These are phyloP conservation scores for Fratercula arctica DNA, from an alignment of 2,797 vertebrate genomes.

Conservation along the genomic window DNA sequence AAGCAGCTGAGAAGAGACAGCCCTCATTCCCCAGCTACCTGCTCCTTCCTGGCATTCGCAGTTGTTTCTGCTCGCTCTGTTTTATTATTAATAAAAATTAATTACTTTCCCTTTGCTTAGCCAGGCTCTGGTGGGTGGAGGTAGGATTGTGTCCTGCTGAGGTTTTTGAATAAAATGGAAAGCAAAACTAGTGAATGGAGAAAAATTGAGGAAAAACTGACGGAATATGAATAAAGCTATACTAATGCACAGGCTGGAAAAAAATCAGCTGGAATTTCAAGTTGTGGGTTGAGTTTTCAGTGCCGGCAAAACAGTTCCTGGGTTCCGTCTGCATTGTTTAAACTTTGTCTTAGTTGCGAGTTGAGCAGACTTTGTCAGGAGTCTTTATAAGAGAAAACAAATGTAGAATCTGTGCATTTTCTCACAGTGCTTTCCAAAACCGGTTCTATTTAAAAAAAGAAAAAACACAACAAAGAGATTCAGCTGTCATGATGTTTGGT, in stretches of 20 bases:
- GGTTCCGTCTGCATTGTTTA: constrained; percentile 23
- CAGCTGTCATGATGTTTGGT: neutral
- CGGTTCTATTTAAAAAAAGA: neutral
- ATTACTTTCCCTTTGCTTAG: neutral
- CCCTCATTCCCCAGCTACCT: neutral
- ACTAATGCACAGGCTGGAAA: neutral
- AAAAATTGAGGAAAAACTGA: neutral
- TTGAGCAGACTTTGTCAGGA: neutral
- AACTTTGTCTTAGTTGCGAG: neutral
- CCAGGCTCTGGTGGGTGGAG: neutral
- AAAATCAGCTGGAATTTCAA: neutral
- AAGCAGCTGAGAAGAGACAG: neutral
- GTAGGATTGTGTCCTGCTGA: neutral
- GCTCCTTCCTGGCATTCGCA: neutral
- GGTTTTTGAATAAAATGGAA: neutral
- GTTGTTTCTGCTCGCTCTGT: neutral
- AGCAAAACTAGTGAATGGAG: neutral
- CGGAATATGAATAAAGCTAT: neutral
- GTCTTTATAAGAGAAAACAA: constrained; percentile 45
- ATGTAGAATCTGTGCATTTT: neutral
- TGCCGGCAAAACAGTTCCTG: constrained; percentile 1
- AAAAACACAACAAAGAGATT: neutral
- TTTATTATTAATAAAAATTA: neutral
- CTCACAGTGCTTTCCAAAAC: constrained; percentile 25
- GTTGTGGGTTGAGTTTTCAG: neutral